Conservation (phyloP, 2,888 invertebrate genomes). For the Nymphalis c-album region DNA sequence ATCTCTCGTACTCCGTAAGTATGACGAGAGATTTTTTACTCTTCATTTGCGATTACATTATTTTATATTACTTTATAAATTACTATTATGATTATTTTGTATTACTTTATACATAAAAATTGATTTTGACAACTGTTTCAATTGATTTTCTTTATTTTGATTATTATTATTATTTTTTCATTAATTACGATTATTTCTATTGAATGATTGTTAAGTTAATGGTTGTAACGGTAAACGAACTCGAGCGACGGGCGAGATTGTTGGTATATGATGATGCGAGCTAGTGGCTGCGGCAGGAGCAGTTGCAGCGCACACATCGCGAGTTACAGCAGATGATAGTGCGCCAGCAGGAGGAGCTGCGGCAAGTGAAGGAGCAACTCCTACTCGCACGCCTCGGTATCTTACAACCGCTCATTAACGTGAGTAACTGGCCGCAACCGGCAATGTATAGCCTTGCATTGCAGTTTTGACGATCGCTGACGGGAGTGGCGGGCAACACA, state of each 20-base stretch:
- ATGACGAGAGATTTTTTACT: too few relatives aligned
- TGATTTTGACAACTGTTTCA: too few relatives aligned
- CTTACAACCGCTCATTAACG: constrained; percentile 66
- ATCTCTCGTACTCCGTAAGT: too few relatives aligned
- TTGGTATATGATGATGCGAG: constrained; percentile 51
- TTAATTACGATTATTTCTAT: neutral
- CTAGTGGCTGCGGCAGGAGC: constrained; percentile 82
- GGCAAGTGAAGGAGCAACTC: constrained; percentile 92
- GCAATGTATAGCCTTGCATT: too few relatives aligned
- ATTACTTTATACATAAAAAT: too few relatives aligned
- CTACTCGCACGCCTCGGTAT: constrained; percentile 90
- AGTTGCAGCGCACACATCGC: constrained; percentile 90
- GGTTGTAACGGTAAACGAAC: neutral
- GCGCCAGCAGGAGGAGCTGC: constrained; percentile 92
- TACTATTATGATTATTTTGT: too few relatives aligned
- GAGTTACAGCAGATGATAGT: constrained; percentile 92
- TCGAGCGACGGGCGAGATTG: constrained; percentile 6
- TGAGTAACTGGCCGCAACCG: constrained; percentile 46
- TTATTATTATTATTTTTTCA: neutral
- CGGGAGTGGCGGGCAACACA: too few relatives aligned
- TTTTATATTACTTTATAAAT: too few relatives aligned
- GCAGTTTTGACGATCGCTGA: too few relatives aligned
- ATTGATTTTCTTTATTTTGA: too few relatives aligned
- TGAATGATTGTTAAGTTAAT: neutral
- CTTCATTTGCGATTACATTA: too few relatives aligned